Percentiles rank a stretch among this genome's conserved stretches.
These are phyloP conservation scores for Psittacula derbiana DNA, from an alignment of 2,797 vertebrate genomes.

Conservation along the genomic window DNA sequence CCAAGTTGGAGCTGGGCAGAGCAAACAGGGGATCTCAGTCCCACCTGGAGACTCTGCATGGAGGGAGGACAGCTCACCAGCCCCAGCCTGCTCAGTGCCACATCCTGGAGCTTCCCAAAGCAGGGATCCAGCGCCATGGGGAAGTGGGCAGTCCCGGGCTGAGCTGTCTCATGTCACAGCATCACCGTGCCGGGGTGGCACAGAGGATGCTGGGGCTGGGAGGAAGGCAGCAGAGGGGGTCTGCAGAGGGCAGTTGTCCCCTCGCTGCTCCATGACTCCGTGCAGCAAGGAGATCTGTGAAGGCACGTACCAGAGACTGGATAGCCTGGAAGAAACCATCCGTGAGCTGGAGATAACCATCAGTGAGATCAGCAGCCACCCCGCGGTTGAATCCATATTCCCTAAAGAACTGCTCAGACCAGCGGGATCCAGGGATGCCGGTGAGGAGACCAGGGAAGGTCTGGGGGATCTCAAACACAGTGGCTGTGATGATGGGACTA, in stretches of 20 bases:
- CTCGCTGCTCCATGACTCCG: not conserved
- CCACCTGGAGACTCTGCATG: not conserved
- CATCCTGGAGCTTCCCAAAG: not conserved
- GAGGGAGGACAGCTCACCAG: not conserved
- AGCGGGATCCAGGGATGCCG: not conserved
- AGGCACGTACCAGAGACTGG: constrained; percentile 82
- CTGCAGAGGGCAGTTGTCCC: not conserved
- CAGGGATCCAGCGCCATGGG: not conserved
- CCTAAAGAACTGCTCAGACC: not conserved
- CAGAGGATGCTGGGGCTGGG: rapidly evolving
- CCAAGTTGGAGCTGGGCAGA: not conserved
- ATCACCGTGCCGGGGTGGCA: rapidly evolving
- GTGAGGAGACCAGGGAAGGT: not conserved
- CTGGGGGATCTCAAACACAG: not conserved
- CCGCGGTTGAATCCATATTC: constrained; percentile 46
- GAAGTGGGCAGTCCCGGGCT: not conserved
- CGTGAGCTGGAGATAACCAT: constrained; percentile 89
- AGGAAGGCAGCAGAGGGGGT: rapidly evolving
- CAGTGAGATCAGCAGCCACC: constrained; percentile 81
- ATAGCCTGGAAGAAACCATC: constrained; percentile 93
- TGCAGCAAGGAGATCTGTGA: constrained; percentile 73
- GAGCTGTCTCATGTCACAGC: not conserved
- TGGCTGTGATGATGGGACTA: not conserved
- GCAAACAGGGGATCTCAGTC: not conserved
- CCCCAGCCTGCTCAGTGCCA: not conserved